Percentiles rank a stretch among this genome's conserved stretches.
Evolutionary conservation across 2,797 vertebrate genomes (phyloP).

Genomic region (Spondyliosoma cantharus): DNA sequence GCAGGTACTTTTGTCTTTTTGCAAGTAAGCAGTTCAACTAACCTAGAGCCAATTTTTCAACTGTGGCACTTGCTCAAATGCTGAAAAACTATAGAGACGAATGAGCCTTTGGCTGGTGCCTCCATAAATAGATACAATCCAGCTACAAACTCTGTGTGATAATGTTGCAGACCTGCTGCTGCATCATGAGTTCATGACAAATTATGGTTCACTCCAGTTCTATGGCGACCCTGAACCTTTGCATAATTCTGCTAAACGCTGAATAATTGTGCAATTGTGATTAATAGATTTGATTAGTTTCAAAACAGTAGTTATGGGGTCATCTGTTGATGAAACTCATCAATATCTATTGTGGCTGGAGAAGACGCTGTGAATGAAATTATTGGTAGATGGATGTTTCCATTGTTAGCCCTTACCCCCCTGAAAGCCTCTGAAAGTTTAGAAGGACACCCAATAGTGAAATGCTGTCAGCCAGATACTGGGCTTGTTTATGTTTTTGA

Average conservation of each 20-base stretch:
- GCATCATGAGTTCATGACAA: slow-evolving; percentile 52
- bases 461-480: slow-evolving; percentile 25
- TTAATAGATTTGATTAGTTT: slow-evolving; percentile 36
- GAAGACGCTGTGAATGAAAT: slow-evolving; percentile 14
- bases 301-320: slow-evolving; percentile 27
- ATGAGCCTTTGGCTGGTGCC: slow-evolving; percentile 43
- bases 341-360: slow-evolving; percentile 1
- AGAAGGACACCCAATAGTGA: slow-evolving; percentile 27
- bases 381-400: slow-evolving; percentile 28
- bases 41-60: slow-evolving; percentile 52
- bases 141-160: slow-evolving; percentile 39
- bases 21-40: slow-evolving; percentile 50
- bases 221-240: slow-evolving; percentile 27
- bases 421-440: slow-evolving; percentile 45
- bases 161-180: slow-evolving; percentile 43
- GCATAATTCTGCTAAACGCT: slow-evolving; percentile 42
- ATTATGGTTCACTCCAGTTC: slow-evolving; percentile 49
- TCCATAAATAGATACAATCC: slow-evolving; percentile 56
- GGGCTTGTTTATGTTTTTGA: slow-evolving; percentile 29
- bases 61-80: slow-evolving; percentile 33
- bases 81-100: slow-evolving; percentile 45
- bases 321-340: slow-evolving; percentile 15
- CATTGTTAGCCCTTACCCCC: slow-evolving; percentile 2
- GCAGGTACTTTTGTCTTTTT: slow-evolving; percentile 45
- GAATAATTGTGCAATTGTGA: slow-evolving; percentile 31